Evolutionary conservation across 2,888 invertebrate species (phyloP).

Genomic region (Bombylius major): DNA sequence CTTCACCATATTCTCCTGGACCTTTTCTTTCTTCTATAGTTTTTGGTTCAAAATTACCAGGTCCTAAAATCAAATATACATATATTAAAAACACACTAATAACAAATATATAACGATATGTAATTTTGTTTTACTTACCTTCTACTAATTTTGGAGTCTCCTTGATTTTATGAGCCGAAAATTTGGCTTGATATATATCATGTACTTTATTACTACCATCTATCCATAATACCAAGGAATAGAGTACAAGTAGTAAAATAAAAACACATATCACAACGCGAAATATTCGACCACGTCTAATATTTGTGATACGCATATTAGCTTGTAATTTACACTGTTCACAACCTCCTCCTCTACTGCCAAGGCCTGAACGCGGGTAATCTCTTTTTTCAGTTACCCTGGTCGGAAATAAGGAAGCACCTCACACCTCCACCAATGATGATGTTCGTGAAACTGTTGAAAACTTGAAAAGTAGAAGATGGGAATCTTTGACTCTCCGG

Average conservation of each 20-base stretch:
- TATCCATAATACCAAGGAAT: constrained; percentile 49
- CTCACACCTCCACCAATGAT: no score
- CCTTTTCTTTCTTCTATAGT: constrained; percentile 47
- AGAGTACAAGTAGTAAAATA: constrained; percentile 47
- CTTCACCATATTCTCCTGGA: constrained; percentile 63
- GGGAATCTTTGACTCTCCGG: no score
- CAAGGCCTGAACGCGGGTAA: no score
- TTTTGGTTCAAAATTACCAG: constrained; percentile 81
- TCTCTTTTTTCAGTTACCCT: no score
- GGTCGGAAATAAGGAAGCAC: no score
- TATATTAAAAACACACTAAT: no score
- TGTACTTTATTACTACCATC: constrained; percentile 36
- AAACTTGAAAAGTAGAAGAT: no score
- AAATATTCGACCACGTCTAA: constrained; percentile 46
- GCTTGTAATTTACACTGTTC: no score
- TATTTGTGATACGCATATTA: constrained; percentile 49
- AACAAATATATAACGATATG: no score
- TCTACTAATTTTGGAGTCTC: constrained; percentile 31
- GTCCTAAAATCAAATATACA: constrained; percentile 33
- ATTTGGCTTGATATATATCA: constrained; percentile 27
- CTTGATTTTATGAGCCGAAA: constrained; percentile 16
- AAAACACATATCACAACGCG: constrained; percentile 41
- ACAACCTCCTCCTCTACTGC: no score
- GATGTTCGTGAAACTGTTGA: no score
- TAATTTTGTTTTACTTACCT: constrained; percentile 21